Percentiles rank a stretch among this genome's conserved stretches.
Evolutionary conservation across 2,888 invertebrate species (phyloP).

Genomic region (Xiphydria camelus): DNA sequence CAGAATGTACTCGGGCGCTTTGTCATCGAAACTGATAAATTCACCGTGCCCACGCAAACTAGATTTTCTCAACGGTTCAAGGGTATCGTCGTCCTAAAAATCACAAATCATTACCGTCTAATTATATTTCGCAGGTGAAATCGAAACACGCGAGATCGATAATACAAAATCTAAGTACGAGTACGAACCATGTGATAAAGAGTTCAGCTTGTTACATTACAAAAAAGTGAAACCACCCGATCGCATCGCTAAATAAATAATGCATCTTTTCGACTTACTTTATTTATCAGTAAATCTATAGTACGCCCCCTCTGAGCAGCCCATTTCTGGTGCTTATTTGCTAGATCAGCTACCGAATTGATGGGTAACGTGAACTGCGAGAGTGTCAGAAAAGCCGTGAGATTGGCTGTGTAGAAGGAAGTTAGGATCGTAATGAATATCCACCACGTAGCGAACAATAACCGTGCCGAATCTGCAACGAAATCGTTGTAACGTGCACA

Average conservation of each 20-base stretch:
- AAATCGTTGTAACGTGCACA: conserved; percentile 1
- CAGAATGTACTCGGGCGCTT: neutral
- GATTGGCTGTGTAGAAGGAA: conserved; percentile 88
- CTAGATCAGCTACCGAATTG: conserved; percentile 70
- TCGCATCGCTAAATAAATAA: too few species aligned
- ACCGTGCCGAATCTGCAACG: conserved; percentile 75
- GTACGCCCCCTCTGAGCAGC: conserved; percentile 71
- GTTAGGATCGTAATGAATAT: conserved; percentile 84
- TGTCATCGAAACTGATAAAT: conserved; percentile 16
- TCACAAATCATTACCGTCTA: too few species aligned
- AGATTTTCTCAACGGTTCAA: conserved; percentile 3
- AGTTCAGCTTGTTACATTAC: too few species aligned
- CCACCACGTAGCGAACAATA: conserved; percentile 91
- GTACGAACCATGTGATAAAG: too few species aligned
- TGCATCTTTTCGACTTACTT: too few species aligned
- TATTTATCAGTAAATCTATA: too few species aligned
- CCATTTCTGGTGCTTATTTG: conserved; percentile 70
- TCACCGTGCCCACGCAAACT: conserved; percentile 14
- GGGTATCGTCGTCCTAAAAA: too few species aligned
- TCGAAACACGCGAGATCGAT: too few species aligned
- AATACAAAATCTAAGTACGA: too few species aligned
- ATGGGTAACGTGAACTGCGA: conserved; percentile 83
- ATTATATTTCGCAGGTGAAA: too few species aligned
- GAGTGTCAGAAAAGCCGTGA: conserved; percentile 85
- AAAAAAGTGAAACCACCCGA: too few species aligned